phyloP scores from a whole-genome alignment of 1,140 invertebrate genomes.

The honey bee (Apis mellifera) region DNA sequence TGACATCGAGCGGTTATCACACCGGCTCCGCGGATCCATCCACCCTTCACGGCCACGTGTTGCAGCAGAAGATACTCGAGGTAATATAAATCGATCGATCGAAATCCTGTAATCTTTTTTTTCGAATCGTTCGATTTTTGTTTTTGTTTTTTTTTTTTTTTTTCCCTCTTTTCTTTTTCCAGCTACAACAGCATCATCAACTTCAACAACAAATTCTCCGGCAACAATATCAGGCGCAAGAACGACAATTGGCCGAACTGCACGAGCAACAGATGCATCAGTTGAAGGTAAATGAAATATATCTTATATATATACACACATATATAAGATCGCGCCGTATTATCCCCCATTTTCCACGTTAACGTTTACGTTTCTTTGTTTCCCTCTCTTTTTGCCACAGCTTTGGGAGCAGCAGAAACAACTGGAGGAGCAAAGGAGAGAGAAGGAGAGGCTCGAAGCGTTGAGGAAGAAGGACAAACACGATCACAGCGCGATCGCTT shows the following conservation, averaged over 20 bases:
- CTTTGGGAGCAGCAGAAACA: conserved; percentile 91
- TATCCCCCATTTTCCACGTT: not conserved
- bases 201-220: conserved; percentile 93
- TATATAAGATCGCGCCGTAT: too few relatives aligned
- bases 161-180: conserved; percentile 72
- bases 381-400: conserved; percentile 76
- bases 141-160: too few relatives aligned
- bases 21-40: conserved; percentile 59
- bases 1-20: conserved; percentile 77
- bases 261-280: conserved; percentile 93
- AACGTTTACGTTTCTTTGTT: too few relatives aligned
- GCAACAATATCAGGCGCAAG: conserved; percentile 93
- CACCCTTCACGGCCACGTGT: conserved; percentile 78
- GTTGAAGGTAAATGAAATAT: conserved; percentile 54
- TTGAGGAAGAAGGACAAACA: conserved; percentile 95
- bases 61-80: conserved; percentile 84
- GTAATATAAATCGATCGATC: conserved; percentile 67
- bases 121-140: not conserved
- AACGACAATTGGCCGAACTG: conserved; percentile 92
- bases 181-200: conserved; percentile 95
- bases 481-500: conserved; percentile 96
- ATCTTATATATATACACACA: too few relatives aligned
- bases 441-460: conserved; percentile 90
- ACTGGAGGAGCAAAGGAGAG: conserved; percentile 86
- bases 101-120: not conserved